A percentile compares a stretch with the other conserved stretches of the same genome.
phyloP scores from a whole-genome alignment of 2,888 invertebrate genomes.

The Endotricha flammealis region DNA sequence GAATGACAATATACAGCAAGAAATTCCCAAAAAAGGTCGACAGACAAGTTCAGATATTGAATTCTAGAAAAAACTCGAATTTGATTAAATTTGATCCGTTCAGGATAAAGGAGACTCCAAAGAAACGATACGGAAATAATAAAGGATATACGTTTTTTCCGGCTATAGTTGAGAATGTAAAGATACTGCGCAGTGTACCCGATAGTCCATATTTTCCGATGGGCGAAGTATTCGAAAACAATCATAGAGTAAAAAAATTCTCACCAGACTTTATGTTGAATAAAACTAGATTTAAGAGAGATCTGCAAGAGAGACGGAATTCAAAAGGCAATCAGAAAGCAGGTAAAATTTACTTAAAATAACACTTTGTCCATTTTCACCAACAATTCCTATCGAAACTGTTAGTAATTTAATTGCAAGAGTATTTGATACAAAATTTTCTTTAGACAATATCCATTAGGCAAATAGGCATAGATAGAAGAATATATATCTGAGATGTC shows the following conservation, averaged over 20 bases:
- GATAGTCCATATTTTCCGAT: slow-evolving; percentile 41
- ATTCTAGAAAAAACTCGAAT: slow-evolving; percentile 40
- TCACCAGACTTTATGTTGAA: slow-evolving; percentile 30
- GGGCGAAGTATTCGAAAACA: slow-evolving; percentile 25
- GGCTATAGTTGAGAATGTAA: slow-evolving; percentile 14
- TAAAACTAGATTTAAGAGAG: too few species aligned
- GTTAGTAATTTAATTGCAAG: too few species aligned
- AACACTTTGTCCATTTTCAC: too few species aligned
- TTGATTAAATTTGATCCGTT: slow-evolving; percentile 20
- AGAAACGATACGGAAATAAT: slow-evolving; percentile 4
- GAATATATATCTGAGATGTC: too few species aligned
- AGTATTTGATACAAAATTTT: too few species aligned
- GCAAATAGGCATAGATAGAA: too few species aligned
- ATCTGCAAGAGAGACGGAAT: too few species aligned
- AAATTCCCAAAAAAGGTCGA: slow-evolving; percentile 36
- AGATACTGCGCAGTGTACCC: slow-evolving; percentile 22
- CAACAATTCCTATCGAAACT: too few species aligned
- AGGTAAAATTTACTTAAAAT: too few species aligned
- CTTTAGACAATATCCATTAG: too few species aligned
- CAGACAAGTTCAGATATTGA: slow-evolving; percentile 33
- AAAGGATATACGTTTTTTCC: slow-evolving; percentile 44
- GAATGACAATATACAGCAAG: too few species aligned
- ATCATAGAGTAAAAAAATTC: slow-evolving; percentile 43
- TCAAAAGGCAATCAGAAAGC: too few species aligned
- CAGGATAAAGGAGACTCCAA: slow-evolving; percentile 5